phyloP scores from a whole-genome alignment of 2,113 vertebrate genomes.

The Gnathonemus longibarbis region DNA sequence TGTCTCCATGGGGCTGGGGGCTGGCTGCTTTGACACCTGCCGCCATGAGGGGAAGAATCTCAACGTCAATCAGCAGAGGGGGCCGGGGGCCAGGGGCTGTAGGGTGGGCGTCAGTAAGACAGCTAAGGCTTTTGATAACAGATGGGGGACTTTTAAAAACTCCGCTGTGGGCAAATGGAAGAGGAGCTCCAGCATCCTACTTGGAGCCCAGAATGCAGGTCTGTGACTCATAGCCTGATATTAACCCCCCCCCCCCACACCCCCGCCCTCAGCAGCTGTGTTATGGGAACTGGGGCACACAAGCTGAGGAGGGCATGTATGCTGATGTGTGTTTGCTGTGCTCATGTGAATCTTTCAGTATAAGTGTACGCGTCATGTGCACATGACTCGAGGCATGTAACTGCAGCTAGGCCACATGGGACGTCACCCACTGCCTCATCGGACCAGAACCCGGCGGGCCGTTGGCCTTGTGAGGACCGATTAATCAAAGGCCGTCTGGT shows the following conservation, averaged over 20 bases:
- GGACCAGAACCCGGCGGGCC: too few species aligned
- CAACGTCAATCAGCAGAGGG: neutral
- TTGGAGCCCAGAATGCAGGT: neutral
- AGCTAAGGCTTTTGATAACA: neutral
- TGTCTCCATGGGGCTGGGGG: neutral
- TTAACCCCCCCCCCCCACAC: neutral
- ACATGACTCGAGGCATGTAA: neutral
- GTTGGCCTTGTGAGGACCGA: neutral
- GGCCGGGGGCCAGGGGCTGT: neutral
- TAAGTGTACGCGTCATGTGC: neutral
- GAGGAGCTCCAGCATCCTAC: neutral
- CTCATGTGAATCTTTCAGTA: neutral
- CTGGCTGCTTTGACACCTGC: neutral
- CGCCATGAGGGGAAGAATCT: neutral
- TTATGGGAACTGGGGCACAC: neutral
- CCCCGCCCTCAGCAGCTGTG: neutral
- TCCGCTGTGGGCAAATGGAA: neutral
- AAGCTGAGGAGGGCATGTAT: neutral
- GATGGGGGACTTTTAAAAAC: neutral
- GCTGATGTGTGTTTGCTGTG: neutral
- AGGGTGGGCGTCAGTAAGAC: neutral
- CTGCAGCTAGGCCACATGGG: neutral
- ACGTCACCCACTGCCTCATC: neutral
- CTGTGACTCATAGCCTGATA: neutral
- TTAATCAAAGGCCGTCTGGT: neutral